Conservation (phyloP, 2,888 invertebrate genomes). For the Caenorhabditis drosophilae region DNA sequence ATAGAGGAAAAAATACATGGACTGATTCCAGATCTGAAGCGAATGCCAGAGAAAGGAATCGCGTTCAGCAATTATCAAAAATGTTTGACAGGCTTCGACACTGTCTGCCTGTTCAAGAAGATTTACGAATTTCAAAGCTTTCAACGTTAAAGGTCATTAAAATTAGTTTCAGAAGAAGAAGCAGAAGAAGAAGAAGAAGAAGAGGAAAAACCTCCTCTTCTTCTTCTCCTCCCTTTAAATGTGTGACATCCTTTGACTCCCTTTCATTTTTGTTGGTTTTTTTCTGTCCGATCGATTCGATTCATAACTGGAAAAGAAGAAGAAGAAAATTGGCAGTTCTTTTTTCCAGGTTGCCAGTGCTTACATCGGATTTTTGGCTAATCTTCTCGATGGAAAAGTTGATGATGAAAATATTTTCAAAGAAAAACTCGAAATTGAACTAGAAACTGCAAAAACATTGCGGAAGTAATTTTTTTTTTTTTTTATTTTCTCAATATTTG, state of each 20-base stretch:
- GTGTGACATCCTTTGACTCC: too few relatives aligned
- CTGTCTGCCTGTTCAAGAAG: slow-evolving; percentile 18
- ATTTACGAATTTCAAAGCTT: slow-evolving; percentile 26
- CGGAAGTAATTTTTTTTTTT: slow-evolving; percentile 13
- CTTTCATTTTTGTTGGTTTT: too few relatives aligned
- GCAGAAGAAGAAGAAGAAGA: too few relatives aligned
- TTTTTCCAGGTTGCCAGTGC: slow-evolving; percentile 18
- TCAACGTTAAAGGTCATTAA: slow-evolving; percentile 21
- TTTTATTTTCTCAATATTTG: background rate
- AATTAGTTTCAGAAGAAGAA: too few relatives aligned
- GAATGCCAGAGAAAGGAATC: slow-evolving; percentile 34
- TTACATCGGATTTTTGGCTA: slow-evolving; percentile 31
- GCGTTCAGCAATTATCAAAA: slow-evolving; percentile 32
- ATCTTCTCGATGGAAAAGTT: slow-evolving; percentile 8
- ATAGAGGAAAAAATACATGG: too few relatives aligned
- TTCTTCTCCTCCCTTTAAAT: too few relatives aligned
- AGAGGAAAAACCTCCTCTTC: too few relatives aligned
- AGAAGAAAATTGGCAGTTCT: background rate
- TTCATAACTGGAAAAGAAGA: too few relatives aligned
- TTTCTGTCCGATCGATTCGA: too few relatives aligned
- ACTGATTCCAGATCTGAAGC: slow-evolving; percentile 31
- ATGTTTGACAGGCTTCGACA: slow-evolving; percentile 23
- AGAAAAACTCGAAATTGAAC: slow-evolving; percentile 3
- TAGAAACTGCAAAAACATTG: slow-evolving; percentile 31
- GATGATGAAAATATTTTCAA: background rate